Evolutionary conservation across 2,113 vertebrate species (phyloP), one percentile per base, ranked within the genome.

Genomic region (Aptenodytes patagonicus): DNA sequence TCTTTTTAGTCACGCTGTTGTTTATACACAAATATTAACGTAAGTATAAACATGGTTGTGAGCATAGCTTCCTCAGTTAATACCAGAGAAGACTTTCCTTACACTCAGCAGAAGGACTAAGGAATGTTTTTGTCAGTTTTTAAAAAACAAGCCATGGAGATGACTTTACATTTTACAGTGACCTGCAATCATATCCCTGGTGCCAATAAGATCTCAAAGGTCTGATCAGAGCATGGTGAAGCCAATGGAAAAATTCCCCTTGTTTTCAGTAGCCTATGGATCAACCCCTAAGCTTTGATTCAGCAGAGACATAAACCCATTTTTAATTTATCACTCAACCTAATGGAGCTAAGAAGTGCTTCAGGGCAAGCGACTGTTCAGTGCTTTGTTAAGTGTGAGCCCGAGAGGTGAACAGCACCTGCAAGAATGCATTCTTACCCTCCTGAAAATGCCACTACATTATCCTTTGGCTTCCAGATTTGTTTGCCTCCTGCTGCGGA

Each of bases 151-250:
- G 21, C 12, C 34, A 34, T 17, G 22, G 81, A 75, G 46, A 51
- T 51, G 13, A 17, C 20, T 61, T 65, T 38, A 15, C 36, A 10
- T 49, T 77, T 73, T n/a, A 64, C 14, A 4, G 24, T 26, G 70
- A 91, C 92, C 78, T 90, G 70, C 65, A 58, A 13, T 93, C 42
- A 4, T 77, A 92, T 77, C 90, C 93, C 93, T 90, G 92, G 78
- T 92, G 88, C 92, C 80, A 36, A 13, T 15, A 46, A 88, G 58
- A 79, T 57, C 52, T 89, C n/a, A 68, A 32, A 73, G 57, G 61
- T 65, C 89, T 68, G 80, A 92, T 19, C 68, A 83, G 65, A 89
- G 20, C 76, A 38, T 6, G 17, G 32, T 18, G 31, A 87, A 82
- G 60, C 76, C 62, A 58, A 58, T 34, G 61, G 57, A 34, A 89